These are phyloP conservation scores for Danio albolineatus DNA, from an alignment of 2,797 vertebrate species.

Conservation along the genomic window DNA sequence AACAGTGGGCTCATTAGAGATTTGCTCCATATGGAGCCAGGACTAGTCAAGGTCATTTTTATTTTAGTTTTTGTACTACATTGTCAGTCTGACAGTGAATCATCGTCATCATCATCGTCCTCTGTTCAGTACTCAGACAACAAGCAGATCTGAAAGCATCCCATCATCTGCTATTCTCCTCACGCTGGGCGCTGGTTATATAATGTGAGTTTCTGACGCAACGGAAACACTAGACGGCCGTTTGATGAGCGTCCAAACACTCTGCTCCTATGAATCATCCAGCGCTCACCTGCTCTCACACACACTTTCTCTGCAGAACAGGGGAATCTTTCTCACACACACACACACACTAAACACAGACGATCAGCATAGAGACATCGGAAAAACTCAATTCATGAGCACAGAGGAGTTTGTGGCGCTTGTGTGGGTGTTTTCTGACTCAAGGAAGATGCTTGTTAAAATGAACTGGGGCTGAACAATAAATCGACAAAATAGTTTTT, in stretches of 20 bases:
- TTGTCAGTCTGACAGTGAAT: no score
- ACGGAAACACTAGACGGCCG: constrained; percentile 7
- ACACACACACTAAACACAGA: not conserved
- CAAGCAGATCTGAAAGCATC: not conserved
- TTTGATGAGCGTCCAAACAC: constrained; percentile 18
- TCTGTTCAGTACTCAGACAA: not conserved
- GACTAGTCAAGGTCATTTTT: no score
- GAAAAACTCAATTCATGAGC: not conserved
- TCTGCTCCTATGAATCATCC: not conserved
- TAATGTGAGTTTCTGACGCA: constrained; percentile 22
- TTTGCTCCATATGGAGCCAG: no score
- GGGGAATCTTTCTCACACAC: not conserved
- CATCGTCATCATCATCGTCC: no score
- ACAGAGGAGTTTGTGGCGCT: no score
- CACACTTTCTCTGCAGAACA: not conserved
- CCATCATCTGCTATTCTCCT: not conserved
- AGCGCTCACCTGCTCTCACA: constrained; percentile 3
- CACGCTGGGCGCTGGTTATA: constrained; percentile 10
- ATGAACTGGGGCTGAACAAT: no score
- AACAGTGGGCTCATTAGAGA: no score
- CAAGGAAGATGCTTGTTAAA: not conserved
- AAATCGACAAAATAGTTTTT: no score
- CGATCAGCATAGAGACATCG: not conserved
- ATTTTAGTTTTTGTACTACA: no score
- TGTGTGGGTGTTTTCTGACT: constrained; percentile 1